Evolutionary conservation across 2,797 vertebrate species (phyloP).

Genomic region (Spinus olivaceus): DNA sequence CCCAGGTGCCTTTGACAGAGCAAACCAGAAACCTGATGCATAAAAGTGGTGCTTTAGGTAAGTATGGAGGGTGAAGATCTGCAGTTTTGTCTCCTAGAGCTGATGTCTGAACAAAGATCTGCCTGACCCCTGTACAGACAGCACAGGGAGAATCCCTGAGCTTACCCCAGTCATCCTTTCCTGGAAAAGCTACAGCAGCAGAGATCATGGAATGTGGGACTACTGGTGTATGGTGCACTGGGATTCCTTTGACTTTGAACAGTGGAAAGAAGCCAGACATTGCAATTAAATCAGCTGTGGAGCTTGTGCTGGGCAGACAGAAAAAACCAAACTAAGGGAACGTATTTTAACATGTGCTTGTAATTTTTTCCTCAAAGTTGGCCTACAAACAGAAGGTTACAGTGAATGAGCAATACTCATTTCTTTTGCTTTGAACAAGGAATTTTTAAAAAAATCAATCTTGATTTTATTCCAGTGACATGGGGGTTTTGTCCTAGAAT

Average conservation of each 20-base stretch:
- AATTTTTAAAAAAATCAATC: not conserved
- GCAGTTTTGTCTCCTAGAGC: not conserved
- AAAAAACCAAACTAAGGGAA: not conserved
- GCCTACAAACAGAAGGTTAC: not conserved
- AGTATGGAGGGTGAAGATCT: not conserved
- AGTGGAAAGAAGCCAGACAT: not conserved
- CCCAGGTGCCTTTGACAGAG: not conserved
- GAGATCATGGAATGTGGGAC: not conserved
- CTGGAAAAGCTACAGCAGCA: not conserved
- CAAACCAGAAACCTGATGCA: not conserved
- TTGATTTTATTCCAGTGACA: not conserved
- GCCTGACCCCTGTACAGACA: not conserved
- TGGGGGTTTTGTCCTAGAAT: not conserved
- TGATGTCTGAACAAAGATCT: not conserved
- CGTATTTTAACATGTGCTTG: not conserved
- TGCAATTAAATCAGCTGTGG: not conserved
- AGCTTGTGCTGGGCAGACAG: not conserved
- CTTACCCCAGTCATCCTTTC: not conserved
- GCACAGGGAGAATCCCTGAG: not conserved
- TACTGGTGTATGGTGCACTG: too few species aligned
- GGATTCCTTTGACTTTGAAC: not conserved
- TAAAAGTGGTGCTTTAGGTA: not conserved
- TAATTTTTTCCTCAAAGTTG: not conserved
- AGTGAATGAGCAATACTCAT: not conserved
- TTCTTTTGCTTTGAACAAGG: not conserved